These are phyloP conservation scores for Malurus elegans DNA, from an alignment of 2,113 vertebrate species.

Conservation along the genomic window DNA sequence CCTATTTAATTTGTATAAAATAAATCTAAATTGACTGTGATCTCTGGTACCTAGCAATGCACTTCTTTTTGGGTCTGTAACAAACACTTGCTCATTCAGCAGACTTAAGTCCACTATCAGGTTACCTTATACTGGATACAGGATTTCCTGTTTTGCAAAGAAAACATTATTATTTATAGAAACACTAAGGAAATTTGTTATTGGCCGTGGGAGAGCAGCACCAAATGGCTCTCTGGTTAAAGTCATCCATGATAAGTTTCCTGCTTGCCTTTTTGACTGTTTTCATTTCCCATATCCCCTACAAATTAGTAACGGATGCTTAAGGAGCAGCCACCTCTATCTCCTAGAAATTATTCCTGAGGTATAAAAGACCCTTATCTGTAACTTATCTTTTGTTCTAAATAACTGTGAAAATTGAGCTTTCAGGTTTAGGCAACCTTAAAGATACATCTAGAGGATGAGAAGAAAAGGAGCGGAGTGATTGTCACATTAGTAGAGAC, in stretches of 20 bases:
- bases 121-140: not conserved
- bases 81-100: not conserved
- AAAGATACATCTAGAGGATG: not conserved
- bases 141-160: constrained; percentile 22
- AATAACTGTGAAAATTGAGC: not conserved
- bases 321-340: not conserved
- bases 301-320: not conserved
- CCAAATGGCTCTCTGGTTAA: not conserved
- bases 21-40: not conserved
- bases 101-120: not conserved
- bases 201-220: not conserved
- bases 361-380: not conserved
- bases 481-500: not conserved
- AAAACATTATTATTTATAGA: constrained; percentile 29
- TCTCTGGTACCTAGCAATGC: not conserved
- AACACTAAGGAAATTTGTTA: constrained; percentile 7
- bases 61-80: not conserved
- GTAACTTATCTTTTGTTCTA: not conserved
- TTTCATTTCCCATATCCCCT: not conserved
- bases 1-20: not conserved
- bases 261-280: not conserved
- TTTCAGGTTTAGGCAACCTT: not conserved
- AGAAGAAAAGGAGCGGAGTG: not conserved
- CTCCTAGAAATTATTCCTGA: not conserved
- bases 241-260: not conserved